Percentiles rank a stretch among this genome's conserved stretches.
phyloP scores from a whole-genome alignment of 1,140 invertebrate genomes.

The Bombus confusus region DNA sequence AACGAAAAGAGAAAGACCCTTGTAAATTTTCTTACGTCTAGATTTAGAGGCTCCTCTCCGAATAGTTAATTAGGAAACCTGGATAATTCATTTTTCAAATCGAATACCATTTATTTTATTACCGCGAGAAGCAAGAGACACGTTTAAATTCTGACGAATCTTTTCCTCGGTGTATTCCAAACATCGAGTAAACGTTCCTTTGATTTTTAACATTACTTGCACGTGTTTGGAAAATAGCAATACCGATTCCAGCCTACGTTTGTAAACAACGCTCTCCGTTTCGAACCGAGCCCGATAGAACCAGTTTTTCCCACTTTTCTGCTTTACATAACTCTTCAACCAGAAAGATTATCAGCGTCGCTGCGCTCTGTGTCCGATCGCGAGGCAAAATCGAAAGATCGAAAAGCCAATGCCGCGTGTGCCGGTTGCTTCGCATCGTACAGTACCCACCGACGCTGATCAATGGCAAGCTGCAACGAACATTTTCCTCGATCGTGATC shows the following conservation, averaged over 20 bases:
- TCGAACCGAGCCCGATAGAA: constrained; percentile 9
- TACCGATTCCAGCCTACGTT: not conserved
- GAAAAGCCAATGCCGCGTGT: not conserved
- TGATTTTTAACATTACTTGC: not conserved
- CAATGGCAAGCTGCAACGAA: not conserved
- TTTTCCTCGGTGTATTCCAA: not conserved
- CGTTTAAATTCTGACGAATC: not conserved
- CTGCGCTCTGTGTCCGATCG: not conserved
- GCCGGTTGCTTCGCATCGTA: not conserved
- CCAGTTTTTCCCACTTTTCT: constrained; percentile 23
- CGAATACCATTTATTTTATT: not conserved
- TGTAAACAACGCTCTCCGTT: not conserved
- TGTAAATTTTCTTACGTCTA: not conserved
- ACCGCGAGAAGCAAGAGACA: not conserved
- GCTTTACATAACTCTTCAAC: constrained; percentile 24
- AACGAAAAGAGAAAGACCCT: not conserved
- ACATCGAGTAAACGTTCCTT: not conserved
- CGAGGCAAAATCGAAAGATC: not conserved
- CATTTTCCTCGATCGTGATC: constrained; percentile 15
- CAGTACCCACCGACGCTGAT: not conserved
- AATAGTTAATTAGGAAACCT: not conserved
- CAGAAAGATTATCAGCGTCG: constrained; percentile 27
- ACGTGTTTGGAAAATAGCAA: not conserved
- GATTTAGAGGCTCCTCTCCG: not conserved
- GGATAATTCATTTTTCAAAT: not conserved